Base-by-base conservation (phyloP, 1,140 invertebrate genomes). In the Drosophila ironensis region DNA sequence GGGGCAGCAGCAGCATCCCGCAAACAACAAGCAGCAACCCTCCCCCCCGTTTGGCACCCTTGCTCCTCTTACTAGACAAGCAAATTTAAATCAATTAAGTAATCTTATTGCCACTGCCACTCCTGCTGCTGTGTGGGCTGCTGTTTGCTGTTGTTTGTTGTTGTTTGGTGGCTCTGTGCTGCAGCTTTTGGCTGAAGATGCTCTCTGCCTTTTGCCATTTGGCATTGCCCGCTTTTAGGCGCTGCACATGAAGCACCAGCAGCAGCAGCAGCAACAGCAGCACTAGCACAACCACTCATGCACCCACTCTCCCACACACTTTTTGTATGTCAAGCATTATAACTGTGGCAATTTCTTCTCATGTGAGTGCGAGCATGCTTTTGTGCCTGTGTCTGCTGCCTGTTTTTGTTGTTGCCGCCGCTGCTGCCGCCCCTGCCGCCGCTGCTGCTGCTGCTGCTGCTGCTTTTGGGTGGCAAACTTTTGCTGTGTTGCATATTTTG, bases 51-150 rank as follows among this genome's bases (percentile, higher is more conserved):
- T 12, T 7, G 7, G 16, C 22, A 1, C 51, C 24, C 51, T 33
- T 27, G 25, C 46, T 14, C 25, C 52, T 45, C 30, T 14, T 75
- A 77, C 61, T 70, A 84, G 69, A 84, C 72, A 82, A 82, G 77
- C 77, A 82, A 82, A 82, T 82, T 82, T 82, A 82, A 82, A 82
- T 82, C 77, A 82, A 82, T 82, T 82, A 82, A 82, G 77, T 82
- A 84, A 82, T 82, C 77, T 82, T 82, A 82, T 82, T 82, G 77
- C 76, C 44, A 72, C 42, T 64, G 74, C 52, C 41, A 38, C 25
- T 53, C 54, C 40, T 68, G 30, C 20, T 54, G 47, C 28, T 37
- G 12, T 19, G 27, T 27, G n/a, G 2, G 47, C 38, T 44, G 35
- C 35, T 24, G 40, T 14, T 35, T 38, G 28, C 28, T 30, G 28